Conservation (phyloP, 2,797 vertebrate species). For the Sphenopsis melanotis region DNA sequence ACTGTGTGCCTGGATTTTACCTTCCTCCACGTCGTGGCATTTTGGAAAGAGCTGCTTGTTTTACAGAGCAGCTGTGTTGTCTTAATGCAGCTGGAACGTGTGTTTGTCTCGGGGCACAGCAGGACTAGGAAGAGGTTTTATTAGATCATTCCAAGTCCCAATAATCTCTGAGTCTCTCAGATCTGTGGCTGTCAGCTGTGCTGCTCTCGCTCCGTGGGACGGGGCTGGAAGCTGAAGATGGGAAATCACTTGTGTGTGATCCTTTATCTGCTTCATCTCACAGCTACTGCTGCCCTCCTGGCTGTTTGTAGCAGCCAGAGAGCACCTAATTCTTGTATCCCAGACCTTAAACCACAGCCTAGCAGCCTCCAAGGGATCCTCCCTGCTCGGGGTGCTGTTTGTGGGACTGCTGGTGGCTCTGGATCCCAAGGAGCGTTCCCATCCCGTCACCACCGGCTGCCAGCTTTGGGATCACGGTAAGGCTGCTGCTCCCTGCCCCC, state of each 20-base stretch:
- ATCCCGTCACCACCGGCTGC: background rate
- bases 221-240: background rate
- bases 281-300: background rate
- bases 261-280: background rate
- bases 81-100: background rate
- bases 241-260: background rate
- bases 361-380: background rate
- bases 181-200: background rate
- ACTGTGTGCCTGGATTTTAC: background rate
- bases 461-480: background rate
- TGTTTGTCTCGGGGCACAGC: constrained; percentile 42
- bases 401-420: background rate
- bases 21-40: background rate
- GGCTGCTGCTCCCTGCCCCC: background rate
- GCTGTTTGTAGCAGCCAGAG: background rate
- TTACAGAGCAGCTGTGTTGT: background rate
- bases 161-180: background rate
- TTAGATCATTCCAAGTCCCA: constrained; percentile 12
- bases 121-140: constrained; percentile 28
- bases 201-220: background rate
- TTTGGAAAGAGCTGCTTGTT: background rate
- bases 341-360: background rate
- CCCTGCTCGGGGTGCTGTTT: fast-evolving
- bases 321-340: background rate
- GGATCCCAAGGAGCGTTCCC: background rate